Evolutionary conservation across 2,113 vertebrate species (phyloP), one percentile per base, ranked within the genome.

Genomic region (zebrafish (Danio rerio)): DNA sequence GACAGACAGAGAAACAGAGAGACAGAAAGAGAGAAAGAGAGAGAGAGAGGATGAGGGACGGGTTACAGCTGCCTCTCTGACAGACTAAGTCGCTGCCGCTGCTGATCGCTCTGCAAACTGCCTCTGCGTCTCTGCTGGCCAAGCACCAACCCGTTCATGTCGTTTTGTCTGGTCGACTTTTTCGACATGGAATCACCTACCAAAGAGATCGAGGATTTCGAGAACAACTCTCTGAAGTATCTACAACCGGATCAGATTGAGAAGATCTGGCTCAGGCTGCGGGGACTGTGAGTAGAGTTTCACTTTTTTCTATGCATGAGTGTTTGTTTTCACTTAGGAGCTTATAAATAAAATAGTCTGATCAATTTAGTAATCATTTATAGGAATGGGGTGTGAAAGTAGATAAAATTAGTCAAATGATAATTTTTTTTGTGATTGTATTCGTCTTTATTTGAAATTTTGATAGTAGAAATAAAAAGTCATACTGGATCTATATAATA

Each of bases 181-280:
- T 87, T 92, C 92, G 92, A 91, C 81, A 96, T 97, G 95, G 96
- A 97, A 88, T 97, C 96, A 20, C 96, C 95, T 0, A 97, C 96
- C 74, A 96, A 96, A 91, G 96, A 97, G 86, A 97, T 97, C 2
- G 96, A 97, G 94, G 96, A 97, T 95, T 97, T 97, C 87, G 96
- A 97, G 91, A 97, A 93, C 92, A 97, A 96, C 91, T 96, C 96
- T 84, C 92, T 97, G 91, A 96, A 96, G 92, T 95, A 97, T 86
- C 92, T 97, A 18, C 96, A 97, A 83, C 94, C 96, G 0, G 96
- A 97, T 78, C 96, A 97, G 90, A 97, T 97, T 81, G 96, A 97
- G 93, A 97, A 97, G 92, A 97, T 97, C 87, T 97, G 96, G 96
- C 95, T 97, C 82, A 94, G 96, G 72, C 94, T 97, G 82, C 93